Base-by-base conservation (phyloP, 2,888 invertebrate species). In the Synanthedon andrenaeformis region DNA sequence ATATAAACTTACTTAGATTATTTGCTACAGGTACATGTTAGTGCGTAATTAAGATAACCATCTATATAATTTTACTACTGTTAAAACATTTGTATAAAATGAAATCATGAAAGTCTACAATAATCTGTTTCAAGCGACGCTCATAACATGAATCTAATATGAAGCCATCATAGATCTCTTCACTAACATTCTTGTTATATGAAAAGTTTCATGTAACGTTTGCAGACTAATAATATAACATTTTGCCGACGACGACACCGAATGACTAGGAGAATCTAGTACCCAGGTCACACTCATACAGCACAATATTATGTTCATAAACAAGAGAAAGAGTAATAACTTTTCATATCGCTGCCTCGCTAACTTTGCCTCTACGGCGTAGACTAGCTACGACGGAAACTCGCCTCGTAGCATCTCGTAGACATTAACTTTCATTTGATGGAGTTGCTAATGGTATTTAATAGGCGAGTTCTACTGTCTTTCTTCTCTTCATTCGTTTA, bases 321-420 rank as follows among this genome's bases (percentile, higher is more conserved):
- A 64, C 58, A 58, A 60, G 57, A 57, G 59, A 60, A 55, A 55
- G 57, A 52, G 64, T 63, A 64, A 67, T 69, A 66, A 67, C 62
- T 66, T 65, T 59, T 64, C 61, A 62, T 65, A 67, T 64, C 63
- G 62, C 54, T 54, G 61, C 60, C 62, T 63, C 64, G 63, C 58
- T 63, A 64, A 64, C 62, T 62, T 60, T 62, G 59, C 60, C 62
- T 57, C 61, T 63, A 65, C 61, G 59, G 51, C 60, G 60, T 64
- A 63, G 59, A 12, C 45, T 45, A 11, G 45, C 45, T 45, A 45
- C 45, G 45, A 45, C 57, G 60, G 60, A 64, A 64, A 62, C 19
- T 42, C 14, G 45, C 53, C 52, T 59, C 62, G 61, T 61, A 60
- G 60, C 53, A 56, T 59, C 62, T 64, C 57, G 59, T 65, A 62